Conservation (phyloP, 92 coral and sea anemone species). For the Chrysogorgia sp. region DNA sequence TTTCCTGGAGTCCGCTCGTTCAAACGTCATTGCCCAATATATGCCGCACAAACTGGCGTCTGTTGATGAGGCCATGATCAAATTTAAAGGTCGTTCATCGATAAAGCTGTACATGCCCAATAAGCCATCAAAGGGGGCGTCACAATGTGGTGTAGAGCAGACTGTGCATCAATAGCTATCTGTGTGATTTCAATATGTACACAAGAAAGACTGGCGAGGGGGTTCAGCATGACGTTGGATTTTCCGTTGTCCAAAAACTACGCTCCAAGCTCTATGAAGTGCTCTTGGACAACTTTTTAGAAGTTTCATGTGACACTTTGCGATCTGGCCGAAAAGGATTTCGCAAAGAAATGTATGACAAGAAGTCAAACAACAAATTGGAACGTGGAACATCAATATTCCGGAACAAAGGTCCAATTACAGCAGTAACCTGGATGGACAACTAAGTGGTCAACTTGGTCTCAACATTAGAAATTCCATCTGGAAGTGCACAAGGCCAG, state of each 20-base stretch:
- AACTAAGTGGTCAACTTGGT: slow-evolving; percentile 28
- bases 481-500: slow-evolving; percentile 12
- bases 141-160: slow-evolving; percentile 51
- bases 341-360: slow-evolving; percentile 34
- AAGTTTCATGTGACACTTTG: slow-evolving; percentile 50
- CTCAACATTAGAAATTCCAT: slow-evolving; percentile 2
- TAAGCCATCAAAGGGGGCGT: slow-evolving; percentile 44
- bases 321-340: slow-evolving; percentile 31
- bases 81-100: slow-evolving; percentile 27
- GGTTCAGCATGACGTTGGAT: slow-evolving; percentile 24
- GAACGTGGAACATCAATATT: slow-evolving; percentile 26
- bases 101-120: slow-evolving; percentile 41
- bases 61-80: slow-evolving; percentile 46
- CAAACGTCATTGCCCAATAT: slow-evolving; percentile 9
- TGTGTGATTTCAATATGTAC: slow-evolving; percentile 47
- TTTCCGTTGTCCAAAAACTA: slow-evolving; percentile 43
- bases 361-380: slow-evolving; percentile 11
- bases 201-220: slow-evolving; percentile 38
- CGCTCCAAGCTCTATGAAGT: slow-evolving; percentile 29
- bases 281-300: slow-evolving; percentile 50
- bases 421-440: slow-evolving; percentile 54
- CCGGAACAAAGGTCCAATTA: slow-evolving; percentile 47
- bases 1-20: slow-evolving; percentile 36
- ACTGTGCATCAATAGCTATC: slow-evolving; percentile 19
- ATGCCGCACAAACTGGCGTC: slow-evolving; percentile 17